A percentile compares a stretch with the other conserved stretches of the same genome.
phyloP scores from a whole-genome alignment of 2,888 invertebrate species.

The Allacma fusca region DNA sequence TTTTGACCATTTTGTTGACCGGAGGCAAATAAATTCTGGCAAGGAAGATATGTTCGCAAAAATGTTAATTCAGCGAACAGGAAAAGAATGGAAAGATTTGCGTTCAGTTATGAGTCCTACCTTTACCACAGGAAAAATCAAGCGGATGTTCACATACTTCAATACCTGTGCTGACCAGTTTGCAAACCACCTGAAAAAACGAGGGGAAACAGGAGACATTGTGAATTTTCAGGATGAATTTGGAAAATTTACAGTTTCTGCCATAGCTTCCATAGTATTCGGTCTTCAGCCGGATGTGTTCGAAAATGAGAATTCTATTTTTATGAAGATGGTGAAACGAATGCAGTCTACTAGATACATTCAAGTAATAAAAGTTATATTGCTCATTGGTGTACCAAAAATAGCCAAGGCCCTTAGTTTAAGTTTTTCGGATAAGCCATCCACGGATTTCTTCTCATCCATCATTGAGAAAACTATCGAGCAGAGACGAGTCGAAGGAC shows the following conservation, averaged over 20 bases:
- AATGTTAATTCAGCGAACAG: conserved; percentile 22
- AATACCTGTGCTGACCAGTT: conserved; percentile 26
- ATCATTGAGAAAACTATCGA: conserved; percentile 1
- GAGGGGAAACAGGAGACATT: not conserved
- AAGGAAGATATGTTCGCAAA: not conserved
- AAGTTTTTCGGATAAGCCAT: too few relatives aligned
- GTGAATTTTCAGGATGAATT: conserved; percentile 24
- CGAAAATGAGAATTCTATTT: conserved; percentile 63
- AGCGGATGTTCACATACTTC: conserved; percentile 37
- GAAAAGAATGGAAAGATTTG: conserved; percentile 43
- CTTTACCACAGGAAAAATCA: conserved; percentile 36
- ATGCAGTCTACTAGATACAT: conserved; percentile 48
- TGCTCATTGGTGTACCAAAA: not conserved
- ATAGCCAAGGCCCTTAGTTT: too few relatives aligned
- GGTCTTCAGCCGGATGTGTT: conserved; percentile 63
- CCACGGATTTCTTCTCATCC: not conserved
- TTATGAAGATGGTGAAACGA: conserved; percentile 60
- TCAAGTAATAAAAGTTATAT: not conserved
- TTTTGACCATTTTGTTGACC: too few relatives aligned
- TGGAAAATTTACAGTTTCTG: conserved; percentile 52
- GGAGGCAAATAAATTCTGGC: not conserved
- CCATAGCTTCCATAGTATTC: conserved; percentile 64
- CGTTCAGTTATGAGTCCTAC: conserved; percentile 37
- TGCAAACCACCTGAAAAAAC: not conserved
- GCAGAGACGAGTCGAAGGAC: not conserved